These are phyloP conservation scores for Lordiphosa clarofinis DNA, from an alignment of 1,140 invertebrate species.

Conservation along the genomic window DNA sequence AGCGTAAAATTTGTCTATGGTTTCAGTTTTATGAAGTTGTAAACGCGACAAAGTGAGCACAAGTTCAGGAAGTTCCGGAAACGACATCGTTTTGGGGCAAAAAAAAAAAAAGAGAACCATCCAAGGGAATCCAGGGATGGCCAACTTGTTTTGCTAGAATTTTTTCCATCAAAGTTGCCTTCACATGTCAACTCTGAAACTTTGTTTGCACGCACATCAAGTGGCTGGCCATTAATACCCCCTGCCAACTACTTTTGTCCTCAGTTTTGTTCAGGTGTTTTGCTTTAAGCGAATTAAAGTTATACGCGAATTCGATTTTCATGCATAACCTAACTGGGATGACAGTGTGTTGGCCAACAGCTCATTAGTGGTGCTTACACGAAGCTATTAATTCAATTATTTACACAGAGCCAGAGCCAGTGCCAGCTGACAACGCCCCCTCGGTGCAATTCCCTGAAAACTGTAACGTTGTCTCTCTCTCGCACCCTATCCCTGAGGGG, in stretches of 20 bases:
- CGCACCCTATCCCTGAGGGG: constrained; percentile 1
- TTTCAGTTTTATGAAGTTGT: constrained; percentile 62
- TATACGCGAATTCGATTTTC: no score
- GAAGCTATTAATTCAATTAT: constrained; percentile 74
- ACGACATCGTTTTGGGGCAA: constrained; percentile 17
- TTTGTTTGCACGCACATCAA: no score
- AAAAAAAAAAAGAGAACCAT: background rate
- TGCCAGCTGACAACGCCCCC: constrained; percentile 36
- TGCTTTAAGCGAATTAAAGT: no score
- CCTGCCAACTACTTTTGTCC: no score
- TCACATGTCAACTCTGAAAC: no score
- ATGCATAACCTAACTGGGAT: background rate
- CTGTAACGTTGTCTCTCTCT: constrained; percentile 25
- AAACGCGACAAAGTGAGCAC: constrained; percentile 60
- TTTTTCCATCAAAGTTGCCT: no score
- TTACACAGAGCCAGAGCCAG: constrained; percentile 38
- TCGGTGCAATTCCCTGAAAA: constrained; percentile 32
- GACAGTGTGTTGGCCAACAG: constrained; percentile 15
- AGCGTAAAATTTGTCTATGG: constrained; percentile 70
- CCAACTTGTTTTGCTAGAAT: no score
- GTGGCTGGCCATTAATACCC: no score
- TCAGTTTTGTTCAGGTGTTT: no score
- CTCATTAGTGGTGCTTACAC: constrained; percentile 68
- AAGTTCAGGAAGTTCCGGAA: constrained; percentile 23
- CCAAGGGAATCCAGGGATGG: no score